These are phyloP conservation scores for Oryzias javanicus DNA, from an alignment of 2,113 vertebrate genomes.

Conservation along the genomic window DNA sequence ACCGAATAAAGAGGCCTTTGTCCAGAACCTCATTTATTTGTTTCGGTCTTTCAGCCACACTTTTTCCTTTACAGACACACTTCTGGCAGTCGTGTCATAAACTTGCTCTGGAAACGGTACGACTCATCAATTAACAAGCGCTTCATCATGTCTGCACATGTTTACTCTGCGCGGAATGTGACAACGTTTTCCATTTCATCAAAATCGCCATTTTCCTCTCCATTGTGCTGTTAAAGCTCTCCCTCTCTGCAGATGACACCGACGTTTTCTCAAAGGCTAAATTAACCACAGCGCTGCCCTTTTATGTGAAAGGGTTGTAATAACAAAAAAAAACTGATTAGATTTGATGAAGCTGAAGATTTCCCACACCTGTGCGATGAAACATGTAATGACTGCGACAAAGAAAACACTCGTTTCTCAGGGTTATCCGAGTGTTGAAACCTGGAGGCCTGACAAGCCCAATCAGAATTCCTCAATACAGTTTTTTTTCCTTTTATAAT, in stretches of 20 bases:
- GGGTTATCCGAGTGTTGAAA: slow-evolving; percentile 15
- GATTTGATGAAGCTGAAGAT: slow-evolving; percentile 17
- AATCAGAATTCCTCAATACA: slow-evolving; percentile 27
- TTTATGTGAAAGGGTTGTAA: slow-evolving; percentile 15
- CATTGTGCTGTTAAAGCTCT: background rate
- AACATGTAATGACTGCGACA: slow-evolving; percentile 42
- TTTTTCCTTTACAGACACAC: slow-evolving; percentile 14
- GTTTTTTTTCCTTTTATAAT: background rate
- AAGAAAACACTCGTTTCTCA: slow-evolving; percentile 36
- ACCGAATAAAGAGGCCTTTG: slow-evolving; percentile 68
- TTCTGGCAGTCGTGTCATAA: background rate
- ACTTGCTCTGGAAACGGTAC: slow-evolving; percentile 6
- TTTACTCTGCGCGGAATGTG: slow-evolving; percentile 4
- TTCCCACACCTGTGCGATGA: slow-evolving; percentile 40
- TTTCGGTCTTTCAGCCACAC: slow-evolving; percentile 3
- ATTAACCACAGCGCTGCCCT: slow-evolving; percentile 2
- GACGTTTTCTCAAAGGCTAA: slow-evolving; percentile 4
- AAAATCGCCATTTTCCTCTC: slow-evolving; percentile 2
- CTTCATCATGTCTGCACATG: slow-evolving; percentile 21
- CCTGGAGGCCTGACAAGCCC: slow-evolving; percentile 19
- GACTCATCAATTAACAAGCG: slow-evolving; percentile 36
- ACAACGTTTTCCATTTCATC: background rate
- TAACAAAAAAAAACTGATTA: slow-evolving; percentile 11
- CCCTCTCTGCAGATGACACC: slow-evolving; percentile 1
- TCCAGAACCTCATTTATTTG: slow-evolving; percentile 34